Percentiles rank a stretch among this genome's conserved stretches.
These are phyloP conservation scores for Drosophila nigricruria DNA, from an alignment of 2,888 invertebrate genomes.

Conservation along the genomic window DNA sequence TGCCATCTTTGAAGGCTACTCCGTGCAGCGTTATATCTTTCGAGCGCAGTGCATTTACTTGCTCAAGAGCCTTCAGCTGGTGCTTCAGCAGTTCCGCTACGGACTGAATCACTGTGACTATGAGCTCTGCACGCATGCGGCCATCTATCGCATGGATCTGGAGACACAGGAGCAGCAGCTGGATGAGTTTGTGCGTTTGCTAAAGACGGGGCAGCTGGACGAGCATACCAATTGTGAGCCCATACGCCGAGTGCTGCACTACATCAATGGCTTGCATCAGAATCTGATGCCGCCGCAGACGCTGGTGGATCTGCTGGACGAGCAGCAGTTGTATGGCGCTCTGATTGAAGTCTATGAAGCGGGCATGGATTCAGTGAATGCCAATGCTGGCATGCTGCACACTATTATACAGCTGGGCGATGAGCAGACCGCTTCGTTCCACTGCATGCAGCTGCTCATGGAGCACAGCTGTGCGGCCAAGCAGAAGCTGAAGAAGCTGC, in stretches of 20 bases:
- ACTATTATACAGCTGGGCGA: constrained; percentile 87
- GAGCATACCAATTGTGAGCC: constrained; percentile 96
- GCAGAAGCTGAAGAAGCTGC: constrained; percentile 92
- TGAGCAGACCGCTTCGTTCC: constrained; percentile 89
- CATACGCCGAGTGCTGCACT: constrained; percentile 93
- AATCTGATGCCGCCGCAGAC: constrained; percentile 91
- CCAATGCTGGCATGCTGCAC: constrained; percentile 88
- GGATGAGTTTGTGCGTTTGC: constrained; percentile 94
- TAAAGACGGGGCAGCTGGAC: constrained; percentile 96
- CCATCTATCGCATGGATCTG: constrained; percentile 94
- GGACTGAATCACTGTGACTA: constrained; percentile 93
- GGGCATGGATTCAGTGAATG: constrained; percentile 90
- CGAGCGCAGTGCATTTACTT: constrained; percentile 91
- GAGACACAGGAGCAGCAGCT: constrained; percentile 94
- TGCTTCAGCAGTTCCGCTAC: constrained; percentile 89
- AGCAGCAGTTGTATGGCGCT: constrained; percentile 88
- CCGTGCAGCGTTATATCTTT: constrained; percentile 95
- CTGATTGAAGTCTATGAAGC: constrained; percentile 87
- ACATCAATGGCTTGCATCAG: constrained; percentile 93
- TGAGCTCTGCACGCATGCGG: constrained; percentile 93
- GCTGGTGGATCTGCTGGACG: constrained; percentile 87
- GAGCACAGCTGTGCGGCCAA: constrained; percentile 90
- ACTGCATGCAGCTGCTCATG: constrained; percentile 91
- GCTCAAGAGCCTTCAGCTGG: constrained; percentile 91
- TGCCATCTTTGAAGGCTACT: constrained; percentile 92